phyloP scores from a whole-genome alignment of 2,113 vertebrate species.

The Thalassarche chlororhynchos region DNA sequence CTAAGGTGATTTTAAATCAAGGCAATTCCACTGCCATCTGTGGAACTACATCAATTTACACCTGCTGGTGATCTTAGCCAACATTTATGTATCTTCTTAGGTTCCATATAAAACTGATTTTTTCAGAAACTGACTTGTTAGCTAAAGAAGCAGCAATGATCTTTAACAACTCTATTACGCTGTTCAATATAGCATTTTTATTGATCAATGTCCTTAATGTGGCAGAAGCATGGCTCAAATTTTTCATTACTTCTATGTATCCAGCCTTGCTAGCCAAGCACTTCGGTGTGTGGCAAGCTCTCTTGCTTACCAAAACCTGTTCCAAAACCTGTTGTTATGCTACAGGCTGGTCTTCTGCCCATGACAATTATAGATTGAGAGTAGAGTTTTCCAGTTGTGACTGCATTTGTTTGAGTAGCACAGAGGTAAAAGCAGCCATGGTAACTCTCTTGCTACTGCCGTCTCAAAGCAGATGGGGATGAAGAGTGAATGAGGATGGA shows the following conservation, averaged over 20 bases:
- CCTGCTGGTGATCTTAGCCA: not conserved
- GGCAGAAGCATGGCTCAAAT: not conserved
- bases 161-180: not conserved
- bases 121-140: slow-evolving; percentile 3
- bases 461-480: not conserved
- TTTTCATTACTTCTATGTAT: not conserved
- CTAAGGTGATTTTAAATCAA: slow-evolving; percentile 3
- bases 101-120: not conserved
- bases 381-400: not conserved
- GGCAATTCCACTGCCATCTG: not conserved
- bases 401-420: not conserved
- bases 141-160: slow-evolving; percentile 10
- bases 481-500: not conserved
- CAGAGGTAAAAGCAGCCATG: not conserved
- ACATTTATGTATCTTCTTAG: not conserved
- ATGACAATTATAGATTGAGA: accelerated
- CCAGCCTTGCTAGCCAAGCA: not conserved
- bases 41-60: not conserved
- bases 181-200: not conserved
- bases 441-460: not conserved
- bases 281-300: not conserved
- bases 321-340: not conserved
- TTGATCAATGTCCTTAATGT: not conserved
- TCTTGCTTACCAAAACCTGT: not conserved
- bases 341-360: not conserved